A percentile compares a stretch with the other conserved stretches of the same genome.
phyloP scores from a whole-genome alignment of 2,113 vertebrate species.

The Arizona elegans region DNA sequence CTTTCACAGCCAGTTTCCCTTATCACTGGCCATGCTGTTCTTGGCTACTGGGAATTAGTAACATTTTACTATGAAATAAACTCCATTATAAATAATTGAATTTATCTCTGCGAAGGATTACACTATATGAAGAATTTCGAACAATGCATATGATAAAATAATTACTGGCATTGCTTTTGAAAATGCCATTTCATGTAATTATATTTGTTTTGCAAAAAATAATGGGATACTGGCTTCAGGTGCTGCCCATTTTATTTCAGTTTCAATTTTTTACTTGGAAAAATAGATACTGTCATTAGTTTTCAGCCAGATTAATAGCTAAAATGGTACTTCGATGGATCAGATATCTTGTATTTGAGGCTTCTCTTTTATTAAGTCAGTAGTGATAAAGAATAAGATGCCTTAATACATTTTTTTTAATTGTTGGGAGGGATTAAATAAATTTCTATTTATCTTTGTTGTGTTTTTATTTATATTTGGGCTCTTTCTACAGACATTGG shows the following conservation, averaged over 20 bases:
- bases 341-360: constrained; percentile 42
- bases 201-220: not conserved
- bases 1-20: not conserved
- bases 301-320: constrained; percentile 24
- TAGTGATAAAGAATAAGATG: constrained; percentile 57
- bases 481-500: not conserved
- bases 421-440: constrained; percentile 52
- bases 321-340: constrained; percentile 17
- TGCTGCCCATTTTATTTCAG: not conserved
- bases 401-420: constrained; percentile 69
- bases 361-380: constrained; percentile 45
- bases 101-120: not conserved
- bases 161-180: not conserved
- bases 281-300: not conserved
- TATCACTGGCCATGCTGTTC: not conserved
- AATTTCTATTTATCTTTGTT: constrained; percentile 63
- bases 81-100: not conserved
- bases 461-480: constrained; percentile 18
- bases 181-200: not conserved
- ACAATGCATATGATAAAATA: not conserved
- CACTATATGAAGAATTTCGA: not conserved
- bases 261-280: constrained; percentile 24
- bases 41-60: not conserved
- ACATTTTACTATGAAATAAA: not conserved
- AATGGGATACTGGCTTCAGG: not conserved